Evolutionary conservation across 2,888 invertebrate species (phyloP), one percentile per base, ranked within the genome.

Genomic region (Ichneumoninae sp.): DNA sequence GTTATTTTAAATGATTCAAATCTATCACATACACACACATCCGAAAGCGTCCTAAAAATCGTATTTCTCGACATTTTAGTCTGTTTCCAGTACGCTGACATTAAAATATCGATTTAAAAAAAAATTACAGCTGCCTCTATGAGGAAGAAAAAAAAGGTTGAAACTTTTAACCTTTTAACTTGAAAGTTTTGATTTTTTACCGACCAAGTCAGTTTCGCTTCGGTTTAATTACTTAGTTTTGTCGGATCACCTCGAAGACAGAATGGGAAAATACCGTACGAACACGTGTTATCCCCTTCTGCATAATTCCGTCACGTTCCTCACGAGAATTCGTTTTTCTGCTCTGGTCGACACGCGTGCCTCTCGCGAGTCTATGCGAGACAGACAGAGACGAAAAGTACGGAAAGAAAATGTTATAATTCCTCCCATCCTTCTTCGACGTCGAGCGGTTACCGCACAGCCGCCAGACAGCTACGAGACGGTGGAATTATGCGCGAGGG

Each of bases 361-460:
- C 44, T 40, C 52, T 33, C 65, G 36, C 22, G 13, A 69, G 19
- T 16, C 13, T 36, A 6, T 60, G 10, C 63, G 70, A 57, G 40
- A 81, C 19, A 50, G 57, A 75, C 40, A 54, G 78, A 74, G 69
- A 78, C 40, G 50, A 71, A 33, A 73, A 66, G 75, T 47, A 75
- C 73, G 83, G 70, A 74, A 82, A 81, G 83, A 85, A 86, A 81
- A 79, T 85, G 87, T 81, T 81, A 81, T 81, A 83, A 76, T 80
- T 80, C 75, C 81, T 87, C 83, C 79, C 70, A 70, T 80, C 77
- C 75, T 83, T 81, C 69, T 74, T 81, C 78, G 79, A 70, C 69
- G 71, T 63, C 77, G 80, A 73, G 65, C 66, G 52, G 26, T 13
- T 47, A 77, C 65, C 36, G 66, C 69, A 71, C 54, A 71, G 65